These are phyloP conservation scores for Tolypeutes matacus DNA, from an alignment of 2,797 vertebrate species.

Conservation along the genomic window DNA sequence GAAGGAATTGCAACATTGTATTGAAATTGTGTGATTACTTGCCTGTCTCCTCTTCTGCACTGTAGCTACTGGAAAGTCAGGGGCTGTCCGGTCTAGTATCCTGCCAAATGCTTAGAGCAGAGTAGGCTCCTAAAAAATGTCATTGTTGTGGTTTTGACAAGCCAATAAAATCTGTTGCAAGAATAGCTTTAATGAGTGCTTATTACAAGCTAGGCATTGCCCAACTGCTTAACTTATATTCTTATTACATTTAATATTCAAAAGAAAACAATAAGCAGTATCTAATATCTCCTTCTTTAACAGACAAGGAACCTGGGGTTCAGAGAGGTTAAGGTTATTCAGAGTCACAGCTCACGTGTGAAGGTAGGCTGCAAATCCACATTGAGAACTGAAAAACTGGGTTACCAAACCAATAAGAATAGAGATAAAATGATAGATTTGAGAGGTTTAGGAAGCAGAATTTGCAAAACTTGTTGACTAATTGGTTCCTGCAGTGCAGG, in stretches of 20 bases:
- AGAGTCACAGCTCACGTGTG: neutral
- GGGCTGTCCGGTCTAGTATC: neutral
- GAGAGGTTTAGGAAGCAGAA: neutral
- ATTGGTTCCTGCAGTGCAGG: neutral
- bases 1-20: neutral
- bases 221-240: neutral
- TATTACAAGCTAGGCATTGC: neutral
- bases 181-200: constrained; percentile 9
- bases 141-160: neutral
- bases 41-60: neutral
- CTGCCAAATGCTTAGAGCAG: neutral
- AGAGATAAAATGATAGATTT: neutral
- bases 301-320: neutral
- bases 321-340: neutral
- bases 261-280: neutral
- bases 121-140: neutral
- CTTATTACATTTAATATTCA: neutral
- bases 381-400: constrained; percentile 3
- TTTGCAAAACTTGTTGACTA: neutral
- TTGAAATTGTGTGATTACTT: neutral
- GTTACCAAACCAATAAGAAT: neutral
- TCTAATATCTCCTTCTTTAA: constrained; percentile 8
- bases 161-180: neutral
- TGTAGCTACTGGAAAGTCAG: neutral
- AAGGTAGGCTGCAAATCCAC: neutral